phyloP scores from a whole-genome alignment of 2,888 invertebrate genomes.

The Digitonthophagus gazella region DNA sequence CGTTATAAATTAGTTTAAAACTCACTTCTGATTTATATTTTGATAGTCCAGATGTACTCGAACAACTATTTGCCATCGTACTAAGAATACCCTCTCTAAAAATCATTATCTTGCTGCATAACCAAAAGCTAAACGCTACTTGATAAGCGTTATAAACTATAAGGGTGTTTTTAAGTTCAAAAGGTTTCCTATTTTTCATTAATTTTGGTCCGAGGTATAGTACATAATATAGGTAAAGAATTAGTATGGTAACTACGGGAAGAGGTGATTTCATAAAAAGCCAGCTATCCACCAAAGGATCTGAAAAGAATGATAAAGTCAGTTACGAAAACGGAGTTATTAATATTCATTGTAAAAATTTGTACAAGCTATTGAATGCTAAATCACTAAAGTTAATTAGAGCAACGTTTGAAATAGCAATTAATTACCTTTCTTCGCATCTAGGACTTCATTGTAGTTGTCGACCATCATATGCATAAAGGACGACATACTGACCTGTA shows the following conservation, averaged over 20 bases:
- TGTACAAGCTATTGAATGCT: slow-evolving; percentile 3
- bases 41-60: slow-evolving; percentile 20
- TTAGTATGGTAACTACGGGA: slow-evolving; percentile 65
- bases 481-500: slow-evolving; percentile 49
- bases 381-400: slow-evolving; percentile 1
- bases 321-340: not conserved
- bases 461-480: slow-evolving; percentile 54
- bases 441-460: slow-evolving; percentile 56
- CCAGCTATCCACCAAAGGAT: slow-evolving; percentile 75
- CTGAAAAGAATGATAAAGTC: slow-evolving; percentile 51
- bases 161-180: slow-evolving; percentile 69
- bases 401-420: not conserved
- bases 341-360: not conserved
- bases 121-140: slow-evolving; percentile 78
- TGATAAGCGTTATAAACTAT: slow-evolving; percentile 84
- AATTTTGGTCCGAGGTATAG: slow-evolving; percentile 71
- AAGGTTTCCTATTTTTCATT: slow-evolving; percentile 73
- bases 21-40: slow-evolving; percentile 30
- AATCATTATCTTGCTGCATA: slow-evolving; percentile 43
- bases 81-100: slow-evolving; percentile 16
- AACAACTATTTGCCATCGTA: slow-evolving; percentile 21
- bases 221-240: slow-evolving; percentile 69
- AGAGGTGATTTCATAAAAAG: slow-evolving; percentile 73
- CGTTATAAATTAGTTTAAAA: slow-evolving; percentile 2
- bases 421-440: slow-evolving; percentile 51